phyloP scores from a whole-genome alignment of 2,113 vertebrate genomes.

The Stegastes partitus region DNA sequence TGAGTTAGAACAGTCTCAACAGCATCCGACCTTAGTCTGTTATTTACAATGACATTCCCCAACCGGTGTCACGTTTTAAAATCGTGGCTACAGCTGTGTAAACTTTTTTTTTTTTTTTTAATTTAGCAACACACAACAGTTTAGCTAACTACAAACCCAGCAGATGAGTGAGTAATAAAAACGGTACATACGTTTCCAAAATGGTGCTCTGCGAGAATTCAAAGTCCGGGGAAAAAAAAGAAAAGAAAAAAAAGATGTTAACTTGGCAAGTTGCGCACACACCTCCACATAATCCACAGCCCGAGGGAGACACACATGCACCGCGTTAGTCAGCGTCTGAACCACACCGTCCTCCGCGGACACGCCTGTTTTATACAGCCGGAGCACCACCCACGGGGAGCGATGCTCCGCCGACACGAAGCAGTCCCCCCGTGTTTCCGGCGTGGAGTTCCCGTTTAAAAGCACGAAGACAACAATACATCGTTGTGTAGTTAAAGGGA shows the following conservation, averaged over 20 bases:
- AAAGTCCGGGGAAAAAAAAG: conserved; percentile 45
- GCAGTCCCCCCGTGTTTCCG: conserved; percentile 16
- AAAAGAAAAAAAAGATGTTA: conserved; percentile 50
- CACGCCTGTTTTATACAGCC: conserved; percentile 79
- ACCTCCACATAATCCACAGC: conserved; percentile 58
- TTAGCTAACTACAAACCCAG: neutral
- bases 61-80: neutral
- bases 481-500: fast-evolving
- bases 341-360: neutral
- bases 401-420: conserved; percentile 18
- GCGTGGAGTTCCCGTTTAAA: neutral
- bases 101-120: neutral
- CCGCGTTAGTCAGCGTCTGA: conserved; percentile 14
- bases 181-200: conserved; percentile 67
- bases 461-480: neutral
- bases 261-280: conserved; percentile 35
- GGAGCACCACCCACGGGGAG: conserved; percentile 66
- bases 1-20: too few relatives aligned
- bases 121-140: neutral
- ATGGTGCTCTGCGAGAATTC: conserved; percentile 51
- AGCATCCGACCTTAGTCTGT: too few relatives aligned
- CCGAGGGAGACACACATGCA: neutral
- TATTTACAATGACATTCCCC: fast-evolving
- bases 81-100: neutral
- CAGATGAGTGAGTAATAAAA: neutral